Conservation (phyloP, 1,140 invertebrate genomes). For the Carposina sasakii region DNA sequence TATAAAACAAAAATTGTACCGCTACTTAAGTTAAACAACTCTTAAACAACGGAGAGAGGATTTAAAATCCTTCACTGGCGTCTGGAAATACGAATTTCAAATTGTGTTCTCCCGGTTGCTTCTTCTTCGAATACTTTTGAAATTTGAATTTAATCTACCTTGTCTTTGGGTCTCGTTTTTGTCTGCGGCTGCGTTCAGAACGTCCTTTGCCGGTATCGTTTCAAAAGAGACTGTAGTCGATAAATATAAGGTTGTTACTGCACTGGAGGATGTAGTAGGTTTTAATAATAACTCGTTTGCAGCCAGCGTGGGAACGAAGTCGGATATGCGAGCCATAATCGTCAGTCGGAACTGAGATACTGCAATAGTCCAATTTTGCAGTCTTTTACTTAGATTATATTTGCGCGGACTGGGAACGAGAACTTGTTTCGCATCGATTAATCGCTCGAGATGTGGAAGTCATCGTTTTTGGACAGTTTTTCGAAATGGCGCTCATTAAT, state of each 20-base stretch:
- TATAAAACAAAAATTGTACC: conserved; percentile 63
- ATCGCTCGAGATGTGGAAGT: conserved; percentile 8
- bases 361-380: conserved; percentile 70
- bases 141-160: conserved; percentile 41
- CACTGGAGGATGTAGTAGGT: conserved; percentile 35
- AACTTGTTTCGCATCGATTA: conserved; percentile 37
- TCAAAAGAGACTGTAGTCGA: conserved; percentile 31
- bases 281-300: conserved; percentile 71
- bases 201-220: conserved; percentile 24
- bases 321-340: conserved; percentile 68
- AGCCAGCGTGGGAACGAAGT: conserved; percentile 65
- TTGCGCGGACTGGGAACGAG: conserved; percentile 38
- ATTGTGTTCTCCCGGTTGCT: conserved; percentile 52
- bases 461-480: conserved; percentile 17
- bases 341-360: conserved; percentile 58
- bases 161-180: conserved; percentile 41
- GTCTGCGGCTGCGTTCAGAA: conserved; percentile 24
- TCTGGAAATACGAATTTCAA: conserved; percentile 67
- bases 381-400: conserved; percentile 68
- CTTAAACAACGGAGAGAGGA: conserved; percentile 58
- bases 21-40: conserved; percentile 55
- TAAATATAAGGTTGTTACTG: conserved; percentile 34
- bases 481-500: conserved; percentile 14
- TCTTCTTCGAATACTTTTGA: conserved; percentile 23
- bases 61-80: conserved; percentile 64